Percentiles rank a stretch among this genome's conserved stretches.
These are phyloP conservation scores for mouse (Mus musculus) DNA, from an alignment of 2,113 vertebrate genomes.

Conservation along the genomic window DNA sequence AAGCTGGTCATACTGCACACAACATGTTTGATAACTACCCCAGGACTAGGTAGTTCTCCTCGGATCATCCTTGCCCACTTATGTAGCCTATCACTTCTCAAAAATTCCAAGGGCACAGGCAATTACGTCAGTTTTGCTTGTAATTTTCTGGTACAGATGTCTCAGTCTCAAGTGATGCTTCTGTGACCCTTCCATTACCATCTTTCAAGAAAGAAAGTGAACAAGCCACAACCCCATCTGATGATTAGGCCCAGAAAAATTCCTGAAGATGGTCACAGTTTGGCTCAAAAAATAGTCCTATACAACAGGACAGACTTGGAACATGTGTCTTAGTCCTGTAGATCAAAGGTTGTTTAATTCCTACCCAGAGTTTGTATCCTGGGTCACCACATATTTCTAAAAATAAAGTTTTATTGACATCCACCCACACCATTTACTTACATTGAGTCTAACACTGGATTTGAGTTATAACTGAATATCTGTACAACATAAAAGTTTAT, in stretches of 20 bases:
- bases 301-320: background rate
- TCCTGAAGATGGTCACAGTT: background rate
- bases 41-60: background rate
- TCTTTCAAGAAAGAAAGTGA: background rate
- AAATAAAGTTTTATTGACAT: background rate
- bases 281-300: background rate
- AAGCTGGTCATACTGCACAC: background rate
- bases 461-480: background rate
- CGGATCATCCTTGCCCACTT: background rate
- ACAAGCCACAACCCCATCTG: background rate
- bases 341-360: background rate
- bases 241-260: background rate
- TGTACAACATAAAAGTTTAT: background rate
- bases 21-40: background rate
- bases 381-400: background rate
- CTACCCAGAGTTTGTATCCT: background rate
- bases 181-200: background rate
- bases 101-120: no score
- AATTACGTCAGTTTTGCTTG: background rate
- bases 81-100: background rate
- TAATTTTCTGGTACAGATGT: background rate
- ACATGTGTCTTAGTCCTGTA: background rate
- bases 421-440: background rate
- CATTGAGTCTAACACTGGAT: background rate
- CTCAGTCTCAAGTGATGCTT: background rate